Base-by-base conservation (phyloP, 2,797 vertebrate species). In the Aselliscus stoliczkanus region DNA sequence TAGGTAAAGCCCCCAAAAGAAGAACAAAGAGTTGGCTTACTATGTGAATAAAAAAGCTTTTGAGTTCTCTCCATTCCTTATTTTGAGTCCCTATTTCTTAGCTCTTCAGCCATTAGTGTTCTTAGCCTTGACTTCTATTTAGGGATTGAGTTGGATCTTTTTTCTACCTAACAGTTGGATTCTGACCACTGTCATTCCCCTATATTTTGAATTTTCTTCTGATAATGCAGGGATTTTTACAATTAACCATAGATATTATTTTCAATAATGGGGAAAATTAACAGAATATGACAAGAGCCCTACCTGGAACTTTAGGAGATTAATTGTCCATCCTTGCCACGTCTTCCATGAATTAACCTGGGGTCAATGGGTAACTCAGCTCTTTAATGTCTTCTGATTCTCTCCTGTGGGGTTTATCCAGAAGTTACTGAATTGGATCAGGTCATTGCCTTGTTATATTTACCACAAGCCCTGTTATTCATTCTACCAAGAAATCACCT, bases 21-120 rank as follows among this genome's bases (percentile, higher is more conserved):
- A 69, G 5, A 70, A n/a, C 5, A 34, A 7, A 67, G 1, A 58
- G 25, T 31, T 23, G 9, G 2, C 15, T 18, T 56, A 21, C 1
- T 12, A 0, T 9, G 10, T 72, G 27, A 76, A 4, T 11, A 18
- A 18, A 73, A 47, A 27, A 31, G 2, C 25, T 52, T 54, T 58
- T 4, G 4, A 20, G 70, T 88, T 88, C 31, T 72, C 17, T 52
- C 34, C 20, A 50, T n/a, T 42, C 5, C 7, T 83, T 9, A 39
- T 72, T 77, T 80, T 81, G 42, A 52, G 5, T 58, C 77, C 29
- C 92, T 5, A 65, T 17, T 69, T 65, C 34, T 89, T 67, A 65
- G 2, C 21, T 56, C 23, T 14, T 5, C 8, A 62, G 4, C 2
- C 73, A 72, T 25, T 25, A 6, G 29, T 25, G 29, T 62, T 70